Evolutionary conservation across 2,888 invertebrate genomes (phyloP).

Genomic region (Cephus pulcher): DNA sequence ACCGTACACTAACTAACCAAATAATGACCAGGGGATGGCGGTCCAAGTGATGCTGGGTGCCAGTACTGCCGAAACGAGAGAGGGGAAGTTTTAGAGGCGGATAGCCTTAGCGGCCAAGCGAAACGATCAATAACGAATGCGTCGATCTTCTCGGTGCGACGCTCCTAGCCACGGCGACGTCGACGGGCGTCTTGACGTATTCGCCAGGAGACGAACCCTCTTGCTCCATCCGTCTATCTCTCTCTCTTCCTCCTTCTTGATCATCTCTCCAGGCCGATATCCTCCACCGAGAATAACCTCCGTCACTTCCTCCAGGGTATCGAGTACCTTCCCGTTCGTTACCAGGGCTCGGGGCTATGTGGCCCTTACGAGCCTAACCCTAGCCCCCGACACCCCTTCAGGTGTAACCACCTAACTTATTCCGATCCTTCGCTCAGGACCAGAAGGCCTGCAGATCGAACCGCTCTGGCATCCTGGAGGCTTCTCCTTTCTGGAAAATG

Average conservation of each 20-base stretch:
- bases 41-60: conserved; percentile 33
- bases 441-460: background rate
- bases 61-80: background rate
- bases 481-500: background rate
- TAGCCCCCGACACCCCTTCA: background rate
- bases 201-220: background rate
- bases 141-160: conserved; percentile 4
- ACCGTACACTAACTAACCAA: conserved; percentile 52
- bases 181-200: background rate
- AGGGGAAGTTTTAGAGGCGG: background rate
- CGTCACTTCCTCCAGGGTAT: background rate
- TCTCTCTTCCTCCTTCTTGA: background rate
- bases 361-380: background rate
- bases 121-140: conserved; percentile 11
- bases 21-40: conserved; percentile 40
- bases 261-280: background rate
- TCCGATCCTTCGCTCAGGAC: background rate
- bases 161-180: background rate
- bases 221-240: background rate
- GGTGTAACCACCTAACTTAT: background rate
- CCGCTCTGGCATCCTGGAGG: background rate
- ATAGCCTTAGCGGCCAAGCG: background rate
- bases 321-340: background rate
- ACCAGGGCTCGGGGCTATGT: background rate
- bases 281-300: background rate